Conservation (phyloP, 1,140 invertebrate genomes). For the Grapholita molesta region DNA sequence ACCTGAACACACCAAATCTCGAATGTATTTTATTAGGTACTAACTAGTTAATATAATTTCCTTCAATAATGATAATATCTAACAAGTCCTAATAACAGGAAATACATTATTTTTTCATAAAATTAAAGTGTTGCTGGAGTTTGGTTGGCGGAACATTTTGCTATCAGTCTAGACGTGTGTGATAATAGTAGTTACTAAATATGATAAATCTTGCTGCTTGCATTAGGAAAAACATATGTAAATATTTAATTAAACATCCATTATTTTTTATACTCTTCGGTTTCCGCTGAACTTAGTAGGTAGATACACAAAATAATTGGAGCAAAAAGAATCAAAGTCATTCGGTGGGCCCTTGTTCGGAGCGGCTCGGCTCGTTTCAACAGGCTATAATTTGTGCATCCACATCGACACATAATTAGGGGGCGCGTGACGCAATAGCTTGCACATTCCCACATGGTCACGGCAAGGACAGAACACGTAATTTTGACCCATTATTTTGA, state of each 20-base stretch:
- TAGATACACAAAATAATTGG: background rate
- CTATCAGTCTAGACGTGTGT: too few species aligned
- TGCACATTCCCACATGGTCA: constrained; percentile 60
- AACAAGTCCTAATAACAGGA: too few species aligned
- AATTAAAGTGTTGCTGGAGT: too few species aligned
- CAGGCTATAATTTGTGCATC: constrained; percentile 73
- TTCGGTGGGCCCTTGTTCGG: constrained; percentile 39
- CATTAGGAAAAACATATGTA: too few species aligned
- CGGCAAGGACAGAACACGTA: constrained; percentile 62
- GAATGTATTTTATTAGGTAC: too few species aligned
- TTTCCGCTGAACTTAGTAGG: background rate
- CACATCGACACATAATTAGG: constrained; percentile 65
- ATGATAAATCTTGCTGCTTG: too few species aligned
- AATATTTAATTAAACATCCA: background rate
- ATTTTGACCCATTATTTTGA: constrained; percentile 71
- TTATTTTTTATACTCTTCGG: background rate
- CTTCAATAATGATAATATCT: too few species aligned
- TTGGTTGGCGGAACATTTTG: too few species aligned
- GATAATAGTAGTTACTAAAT: too few species aligned
- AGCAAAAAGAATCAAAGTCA: constrained; percentile 39
- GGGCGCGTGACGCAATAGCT: constrained; percentile 61
- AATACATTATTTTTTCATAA: too few species aligned
- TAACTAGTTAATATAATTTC: background rate
- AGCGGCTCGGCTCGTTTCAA: constrained; percentile 16
- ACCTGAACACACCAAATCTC: too few species aligned